Percentiles rank a stretch among this genome's conserved stretches.
phyloP scores from a whole-genome alignment of 2,113 vertebrate species.

The Nibea coibor region DNA sequence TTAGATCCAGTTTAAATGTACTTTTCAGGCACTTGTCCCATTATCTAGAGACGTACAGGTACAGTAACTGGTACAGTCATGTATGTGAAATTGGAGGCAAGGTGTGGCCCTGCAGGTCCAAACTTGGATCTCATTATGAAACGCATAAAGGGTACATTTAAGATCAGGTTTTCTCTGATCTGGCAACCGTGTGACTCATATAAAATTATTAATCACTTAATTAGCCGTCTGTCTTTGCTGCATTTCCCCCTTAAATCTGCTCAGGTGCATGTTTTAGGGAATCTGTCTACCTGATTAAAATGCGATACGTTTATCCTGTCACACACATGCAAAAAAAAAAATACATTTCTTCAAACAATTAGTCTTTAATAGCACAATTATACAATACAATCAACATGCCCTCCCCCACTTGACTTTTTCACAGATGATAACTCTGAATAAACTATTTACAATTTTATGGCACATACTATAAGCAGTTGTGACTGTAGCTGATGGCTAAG shows the following conservation, averaged over 20 bases:
- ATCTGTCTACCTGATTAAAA: not conserved
- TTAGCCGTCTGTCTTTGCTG: not conserved
- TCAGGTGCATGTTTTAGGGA: not conserved
- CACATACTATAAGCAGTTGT: conserved; percentile 51
- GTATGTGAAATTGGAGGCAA: not conserved
- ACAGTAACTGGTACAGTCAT: not conserved
- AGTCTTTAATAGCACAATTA: conserved; percentile 82
- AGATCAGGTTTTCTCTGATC: not conserved
- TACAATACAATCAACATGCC: conserved; percentile 77
- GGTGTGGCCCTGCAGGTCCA: conserved; percentile 23
- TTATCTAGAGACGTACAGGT: not conserved
- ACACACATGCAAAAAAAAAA: not conserved
- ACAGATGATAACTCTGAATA: conserved; percentile 67
- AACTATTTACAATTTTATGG: conserved; percentile 75
- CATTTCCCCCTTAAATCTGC: not conserved
- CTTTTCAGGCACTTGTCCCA: not conserved
- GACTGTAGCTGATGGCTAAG: conserved; percentile 35
- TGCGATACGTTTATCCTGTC: too few species aligned
- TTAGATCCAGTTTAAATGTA: not conserved
- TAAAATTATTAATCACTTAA: not conserved
- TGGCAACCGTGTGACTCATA: not conserved
- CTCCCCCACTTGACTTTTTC: conserved; percentile 44
- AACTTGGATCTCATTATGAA: conserved; percentile 28
- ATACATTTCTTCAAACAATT: conserved; percentile 70
- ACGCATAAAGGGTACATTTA: not conserved